These are phyloP conservation scores for Aleiodes alternator DNA, from an alignment of 2,888 invertebrate species.

Conservation along the genomic window DNA sequence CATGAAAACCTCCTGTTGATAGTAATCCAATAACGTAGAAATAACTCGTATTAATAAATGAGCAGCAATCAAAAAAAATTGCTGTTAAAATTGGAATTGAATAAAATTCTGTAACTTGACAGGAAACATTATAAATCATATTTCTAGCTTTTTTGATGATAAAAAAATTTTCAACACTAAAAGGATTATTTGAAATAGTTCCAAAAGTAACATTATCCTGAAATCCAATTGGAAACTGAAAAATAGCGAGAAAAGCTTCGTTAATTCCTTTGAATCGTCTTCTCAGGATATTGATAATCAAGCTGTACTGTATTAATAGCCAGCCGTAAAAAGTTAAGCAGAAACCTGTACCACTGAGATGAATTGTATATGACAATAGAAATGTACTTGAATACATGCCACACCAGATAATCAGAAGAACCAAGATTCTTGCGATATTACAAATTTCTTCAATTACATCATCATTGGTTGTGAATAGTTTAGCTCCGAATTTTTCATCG, in stretches of 20 bases:
- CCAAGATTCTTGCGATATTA: background rate
- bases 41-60: background rate
- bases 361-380: background rate
- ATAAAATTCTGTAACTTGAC: conserved; percentile 13
- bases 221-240: background rate
- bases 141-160: conserved; percentile 2
- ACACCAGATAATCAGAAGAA: background rate
- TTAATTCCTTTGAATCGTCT: background rate
- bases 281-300: background rate
- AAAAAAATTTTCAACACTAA: background rate
- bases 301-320: conserved; percentile 4
- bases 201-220: background rate
- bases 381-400: background rate
- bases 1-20: background rate
- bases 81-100: background rate
- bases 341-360: background rate
- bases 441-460: background rate
- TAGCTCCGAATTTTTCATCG: background rate
- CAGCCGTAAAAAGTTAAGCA: background rate
- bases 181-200: background rate
- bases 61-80: background rate
- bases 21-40: background rate
- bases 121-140: background rate
- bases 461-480: background rate
- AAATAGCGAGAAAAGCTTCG: background rate